Evolutionary conservation across 2,888 invertebrate species (phyloP), one percentile per base, ranked within the genome.

Genomic region (Cheilosia urbana): DNA sequence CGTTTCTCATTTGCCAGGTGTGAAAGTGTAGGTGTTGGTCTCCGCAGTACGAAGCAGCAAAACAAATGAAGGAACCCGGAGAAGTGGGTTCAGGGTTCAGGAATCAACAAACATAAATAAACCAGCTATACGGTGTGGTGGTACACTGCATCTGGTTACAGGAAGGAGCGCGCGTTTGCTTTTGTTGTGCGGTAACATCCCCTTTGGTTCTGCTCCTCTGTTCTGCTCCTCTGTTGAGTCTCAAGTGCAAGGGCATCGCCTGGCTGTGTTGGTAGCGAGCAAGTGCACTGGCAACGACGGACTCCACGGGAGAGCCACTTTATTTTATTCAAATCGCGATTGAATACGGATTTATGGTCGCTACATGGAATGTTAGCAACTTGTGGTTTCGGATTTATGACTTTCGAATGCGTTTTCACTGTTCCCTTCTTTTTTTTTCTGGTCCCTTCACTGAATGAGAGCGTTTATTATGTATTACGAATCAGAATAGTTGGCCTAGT

Each of bases 251-350:
- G 84, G 84, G 75, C 80, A 84, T 76, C 63, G 30, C 34, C 63
- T 17, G 45, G 24, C 17, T 79, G 65, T 55, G 15, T 37, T 4
- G 27, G 30, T n/a, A 55, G 17, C 9, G 21, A 53, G 17, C 21
- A 63, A 65, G 21, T 53, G 27, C 27, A 49, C 30, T 45, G 66
- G 13, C 47, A 55, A 51, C 45, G 62, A 66, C 69, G 53, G 37
- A 45, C 60, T 49, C 78, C 65, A 66, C 60, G 69, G 69, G 21
- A 71, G 53, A 60, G 60, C 69, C 69, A 84, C 80, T 80, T 80
- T 84, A 84, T 84, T 80, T 80, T 84, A 80, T 80, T 84, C 76
- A 84, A 84, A 84, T 84, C 84, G 80, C 80, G 84, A 84, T 84
- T 84, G 84, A 84, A 79, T 69, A 19, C 65, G 80, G 69, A 84